Percentiles rank a stretch among this genome's conserved stretches.
Evolutionary conservation across 2,888 invertebrate species (phyloP).

Genomic region (Quadroppia sp.): DNA sequence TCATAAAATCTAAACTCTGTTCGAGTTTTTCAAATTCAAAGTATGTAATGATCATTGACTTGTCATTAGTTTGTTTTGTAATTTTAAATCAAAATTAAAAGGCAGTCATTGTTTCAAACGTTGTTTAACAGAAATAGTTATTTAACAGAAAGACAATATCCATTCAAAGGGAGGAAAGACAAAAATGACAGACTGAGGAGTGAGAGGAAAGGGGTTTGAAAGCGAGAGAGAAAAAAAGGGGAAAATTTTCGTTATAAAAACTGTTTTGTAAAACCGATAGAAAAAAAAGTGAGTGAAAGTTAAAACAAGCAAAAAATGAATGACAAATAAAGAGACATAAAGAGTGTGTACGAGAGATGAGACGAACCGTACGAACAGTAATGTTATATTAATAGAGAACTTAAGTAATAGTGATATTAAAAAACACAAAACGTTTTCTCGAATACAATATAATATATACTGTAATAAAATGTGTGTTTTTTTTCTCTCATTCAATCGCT

Average conservation of each 20-base stretch:
- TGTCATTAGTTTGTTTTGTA: conserved; percentile 4
- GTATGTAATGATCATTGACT: neutral
- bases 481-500: too few species aligned
- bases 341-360: conserved; percentile 6
- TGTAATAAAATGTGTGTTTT: too few species aligned
- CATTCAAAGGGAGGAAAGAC: too few species aligned
- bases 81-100: neutral
- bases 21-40: neutral
- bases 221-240: neutral
- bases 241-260: neutral
- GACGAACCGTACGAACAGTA: neutral
- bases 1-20: too few species aligned
- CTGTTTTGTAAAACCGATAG: neutral
- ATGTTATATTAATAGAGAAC: neutral
- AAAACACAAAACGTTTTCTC: too few species aligned
- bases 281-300: too few species aligned
- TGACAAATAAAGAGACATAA: too few species aligned
- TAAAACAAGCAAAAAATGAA: neutral
- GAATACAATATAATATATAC: too few species aligned
- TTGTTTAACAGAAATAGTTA: neutral
- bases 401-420: neutral
- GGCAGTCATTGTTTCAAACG: conserved; percentile 5
- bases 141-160: too few species aligned
- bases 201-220: too few species aligned
- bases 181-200: too few species aligned